phyloP scores from a whole-genome alignment of 2,797 vertebrate genomes.

The Percopsis omiscomaycus region DNA sequence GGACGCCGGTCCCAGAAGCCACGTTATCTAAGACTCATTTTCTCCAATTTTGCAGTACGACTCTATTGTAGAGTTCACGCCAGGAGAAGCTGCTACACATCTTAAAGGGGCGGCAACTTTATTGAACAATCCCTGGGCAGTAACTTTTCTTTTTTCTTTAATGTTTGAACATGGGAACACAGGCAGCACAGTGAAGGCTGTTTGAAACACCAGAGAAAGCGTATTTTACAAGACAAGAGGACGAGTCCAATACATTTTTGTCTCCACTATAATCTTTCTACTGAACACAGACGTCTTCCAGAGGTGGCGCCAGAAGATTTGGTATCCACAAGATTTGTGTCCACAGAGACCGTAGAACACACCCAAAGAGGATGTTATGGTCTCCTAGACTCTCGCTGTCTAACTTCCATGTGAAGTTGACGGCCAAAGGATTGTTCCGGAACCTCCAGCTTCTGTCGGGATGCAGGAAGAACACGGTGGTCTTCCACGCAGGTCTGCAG shows the following conservation, averaged over 20 bases:
- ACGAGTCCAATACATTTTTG: too few species aligned
- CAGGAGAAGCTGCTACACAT: too few species aligned
- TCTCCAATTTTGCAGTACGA: not conserved
- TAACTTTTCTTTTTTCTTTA: too few species aligned
- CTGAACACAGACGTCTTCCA: not conserved
- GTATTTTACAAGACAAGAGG: too few species aligned
- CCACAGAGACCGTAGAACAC: not conserved
- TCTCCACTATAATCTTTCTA: too few species aligned
- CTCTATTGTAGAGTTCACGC: too few species aligned
- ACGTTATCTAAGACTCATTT: not conserved
- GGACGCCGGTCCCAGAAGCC: not conserved
- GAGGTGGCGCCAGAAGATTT: not conserved
- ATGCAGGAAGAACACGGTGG: constrained; percentile 85
- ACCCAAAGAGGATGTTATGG: constrained; percentile 83
- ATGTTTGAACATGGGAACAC: too few species aligned
- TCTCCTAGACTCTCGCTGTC: constrained; percentile 90
- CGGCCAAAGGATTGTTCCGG: constrained; percentile 89
- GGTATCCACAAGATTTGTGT: not conserved
- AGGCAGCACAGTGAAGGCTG: too few species aligned
- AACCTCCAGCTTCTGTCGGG: constrained; percentile 89
- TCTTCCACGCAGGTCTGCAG: constrained; percentile 91
- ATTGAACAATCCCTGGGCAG: too few species aligned
- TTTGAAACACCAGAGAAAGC: too few species aligned
- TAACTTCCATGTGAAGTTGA: constrained; percentile 91
- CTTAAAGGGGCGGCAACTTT: too few species aligned